phyloP scores from a whole-genome alignment of 2,888 invertebrate genomes.

The Tachystola acroxantha region DNA sequence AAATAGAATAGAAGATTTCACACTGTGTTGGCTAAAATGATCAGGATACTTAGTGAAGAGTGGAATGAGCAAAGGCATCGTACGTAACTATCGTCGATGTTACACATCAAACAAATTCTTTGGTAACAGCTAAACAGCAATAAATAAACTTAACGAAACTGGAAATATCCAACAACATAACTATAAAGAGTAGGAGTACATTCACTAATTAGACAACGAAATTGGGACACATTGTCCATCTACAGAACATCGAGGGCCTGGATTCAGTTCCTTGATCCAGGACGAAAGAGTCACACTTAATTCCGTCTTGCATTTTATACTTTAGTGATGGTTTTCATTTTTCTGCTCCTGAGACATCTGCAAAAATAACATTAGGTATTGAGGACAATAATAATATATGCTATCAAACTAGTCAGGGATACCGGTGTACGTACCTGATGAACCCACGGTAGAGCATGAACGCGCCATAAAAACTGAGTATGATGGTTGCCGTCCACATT shows the following conservation, averaged over 20 bases:
- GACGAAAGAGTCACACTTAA: conserved; percentile 10
- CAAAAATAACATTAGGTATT: too few species aligned
- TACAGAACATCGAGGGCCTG: conserved; percentile 7
- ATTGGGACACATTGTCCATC: conserved; percentile 6
- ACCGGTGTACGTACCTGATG: conserved; percentile 31
- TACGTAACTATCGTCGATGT: conserved; percentile 9
- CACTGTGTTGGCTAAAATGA: neutral
- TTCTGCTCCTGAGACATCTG: conserved; percentile 62
- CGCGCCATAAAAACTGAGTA: conserved; percentile 54
- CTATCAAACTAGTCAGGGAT: too few species aligned
- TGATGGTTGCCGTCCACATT: conserved; percentile 62
- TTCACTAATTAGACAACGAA: conserved; percentile 9
- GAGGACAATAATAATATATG: too few species aligned
- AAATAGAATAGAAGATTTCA: neutral
- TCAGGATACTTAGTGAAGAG: neutral
- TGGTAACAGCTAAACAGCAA: conserved; percentile 12
- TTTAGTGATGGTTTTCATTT: conserved; percentile 61
- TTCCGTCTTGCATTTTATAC: conserved; percentile 38
- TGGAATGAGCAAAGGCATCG: conserved; percentile 7
- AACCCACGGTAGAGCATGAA: conserved; percentile 53
- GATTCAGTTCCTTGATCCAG: conserved; percentile 14
- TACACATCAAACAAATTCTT: conserved; percentile 12
- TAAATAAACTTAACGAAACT: conserved; percentile 12
- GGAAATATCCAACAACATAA: conserved; percentile 8
- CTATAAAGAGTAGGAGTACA: conserved; percentile 7